Percentiles rank a stretch among this genome's conserved stretches.
Conservation (phyloP, 2,888 invertebrate genomes). For the Dolichomitus sp. region DNA sequence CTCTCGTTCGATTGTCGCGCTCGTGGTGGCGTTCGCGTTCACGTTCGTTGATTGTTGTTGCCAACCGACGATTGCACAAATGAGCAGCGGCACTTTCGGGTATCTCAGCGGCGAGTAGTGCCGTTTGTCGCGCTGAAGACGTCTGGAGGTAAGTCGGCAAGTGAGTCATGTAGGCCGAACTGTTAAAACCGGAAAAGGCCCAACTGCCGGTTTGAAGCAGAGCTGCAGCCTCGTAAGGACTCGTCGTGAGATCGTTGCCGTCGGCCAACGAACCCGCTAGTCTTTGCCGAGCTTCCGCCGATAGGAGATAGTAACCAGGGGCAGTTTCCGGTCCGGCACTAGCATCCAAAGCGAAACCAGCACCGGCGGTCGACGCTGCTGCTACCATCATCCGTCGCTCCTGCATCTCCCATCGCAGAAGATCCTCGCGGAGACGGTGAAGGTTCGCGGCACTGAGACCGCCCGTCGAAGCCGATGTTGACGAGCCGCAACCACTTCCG, state of each 20-base stretch:
- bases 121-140: slow-evolving; percentile 57
- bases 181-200: slow-evolving; percentile 79
- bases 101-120: slow-evolving; percentile 57
- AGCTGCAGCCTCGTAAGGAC: slow-evolving; percentile 80
- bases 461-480: slow-evolving; percentile 80
- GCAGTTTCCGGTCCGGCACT: slow-evolving; percentile 65
- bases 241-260: slow-evolving; percentile 58
- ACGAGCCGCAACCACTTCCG: slow-evolving; percentile 71
- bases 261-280: slow-evolving; percentile 70
- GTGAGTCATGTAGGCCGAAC: slow-evolving; percentile 78
- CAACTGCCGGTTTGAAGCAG: slow-evolving; percentile 80
- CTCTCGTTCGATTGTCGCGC: slow-evolving; percentile 57
- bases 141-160: slow-evolving; percentile 76
- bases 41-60: slow-evolving; percentile 29
- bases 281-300: slow-evolving; percentile 79
- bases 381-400: slow-evolving; percentile 84
- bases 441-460: slow-evolving; percentile 82
- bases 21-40: slow-evolving; percentile 52
- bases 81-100: slow-evolving; percentile 52
- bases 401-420: slow-evolving; percentile 84
- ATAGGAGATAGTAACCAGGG: slow-evolving; percentile 83
- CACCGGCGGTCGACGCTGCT: slow-evolving; percentile 80
- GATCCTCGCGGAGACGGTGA: slow-evolving; percentile 82
- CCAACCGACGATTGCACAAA: slow-evolving; percentile 57
- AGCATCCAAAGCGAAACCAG: slow-evolving; percentile 64